Conservation (phyloP, 2,797 vertebrate species). For the Gadopsis marmoratus region DNA sequence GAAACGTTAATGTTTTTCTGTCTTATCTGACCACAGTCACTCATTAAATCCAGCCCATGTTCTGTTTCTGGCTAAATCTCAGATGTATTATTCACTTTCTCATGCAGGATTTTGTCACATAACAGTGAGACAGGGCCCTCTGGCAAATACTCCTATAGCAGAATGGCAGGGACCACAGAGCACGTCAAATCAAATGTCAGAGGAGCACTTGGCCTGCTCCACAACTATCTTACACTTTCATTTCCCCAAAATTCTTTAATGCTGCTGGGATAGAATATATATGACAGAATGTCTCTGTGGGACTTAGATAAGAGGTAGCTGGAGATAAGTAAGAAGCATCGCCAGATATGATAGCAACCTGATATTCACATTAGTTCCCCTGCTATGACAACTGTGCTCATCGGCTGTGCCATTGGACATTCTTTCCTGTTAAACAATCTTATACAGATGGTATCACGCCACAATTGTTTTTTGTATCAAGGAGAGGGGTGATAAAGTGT, state of each 20-base stretch:
- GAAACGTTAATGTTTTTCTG: conserved; percentile 16
- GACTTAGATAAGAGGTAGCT: conserved; percentile 63
- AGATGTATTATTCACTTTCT: conserved; percentile 66
- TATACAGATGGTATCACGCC: conserved; percentile 64
- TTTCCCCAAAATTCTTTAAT: conserved; percentile 47
- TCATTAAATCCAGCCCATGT: conserved; percentile 46
- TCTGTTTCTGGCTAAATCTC: conserved; percentile 53
- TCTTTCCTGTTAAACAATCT: conserved; percentile 66
- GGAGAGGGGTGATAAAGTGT: conserved; percentile 59
- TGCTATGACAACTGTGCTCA: conserved; percentile 68
- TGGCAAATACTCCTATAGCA: conserved; percentile 61
- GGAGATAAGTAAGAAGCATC: conserved; percentile 71
- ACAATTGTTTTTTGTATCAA: conserved; percentile 66
- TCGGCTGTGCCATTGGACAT: conserved; percentile 58
- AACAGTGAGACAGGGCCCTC: conserved; percentile 57
- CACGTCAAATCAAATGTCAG: conserved; percentile 75
- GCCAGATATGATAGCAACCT: conserved; percentile 71
- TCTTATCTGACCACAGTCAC: conserved; percentile 44
- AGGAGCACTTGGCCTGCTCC: conserved; percentile 60
- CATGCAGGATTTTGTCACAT: conserved; percentile 69
- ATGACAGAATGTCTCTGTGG: conserved; percentile 64
- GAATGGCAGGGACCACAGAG: conserved; percentile 61
- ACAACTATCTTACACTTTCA: conserved; percentile 49
- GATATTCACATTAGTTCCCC: conserved; percentile 67
- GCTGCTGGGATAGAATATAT: conserved; percentile 51